phyloP scores from a whole-genome alignment of 1,140 invertebrate genomes.

The Helicorthomorpha holstii region DNA sequence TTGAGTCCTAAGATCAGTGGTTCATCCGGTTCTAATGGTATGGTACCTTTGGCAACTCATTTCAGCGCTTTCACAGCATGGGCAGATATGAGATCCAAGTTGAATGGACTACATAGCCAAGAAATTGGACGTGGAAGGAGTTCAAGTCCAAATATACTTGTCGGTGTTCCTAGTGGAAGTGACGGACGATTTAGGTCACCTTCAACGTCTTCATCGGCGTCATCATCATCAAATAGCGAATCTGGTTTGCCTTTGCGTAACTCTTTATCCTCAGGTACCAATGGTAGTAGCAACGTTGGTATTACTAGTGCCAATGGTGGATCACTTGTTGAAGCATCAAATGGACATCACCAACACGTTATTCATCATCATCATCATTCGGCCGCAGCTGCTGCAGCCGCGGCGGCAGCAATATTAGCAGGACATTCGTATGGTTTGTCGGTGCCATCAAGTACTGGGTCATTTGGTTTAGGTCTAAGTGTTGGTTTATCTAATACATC shows the following conservation, averaged over 20 bases:
- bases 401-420: too few relatives aligned
- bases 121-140: too few relatives aligned
- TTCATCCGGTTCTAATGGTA: not conserved
- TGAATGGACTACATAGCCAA: too few relatives aligned
- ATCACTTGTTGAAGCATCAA: not conserved
- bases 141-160: constrained; percentile 4
- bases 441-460: not conserved
- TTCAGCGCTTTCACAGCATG: constrained; percentile 6
- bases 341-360: not conserved
- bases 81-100: not conserved
- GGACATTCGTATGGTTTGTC: not conserved
- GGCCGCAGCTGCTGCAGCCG: not conserved
- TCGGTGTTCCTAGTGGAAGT: not conserved
- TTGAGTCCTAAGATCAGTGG: not conserved
- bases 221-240: not conserved
- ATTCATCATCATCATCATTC: not conserved
- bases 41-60: constrained; percentile 1
- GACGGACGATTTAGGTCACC: too few relatives aligned
- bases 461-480: not conserved
- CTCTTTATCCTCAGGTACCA: too few relatives aligned
- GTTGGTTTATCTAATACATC: not conserved
- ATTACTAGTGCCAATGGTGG: not conserved
- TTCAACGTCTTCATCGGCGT: too few relatives aligned
- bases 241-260: too few relatives aligned
- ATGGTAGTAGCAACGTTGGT: not conserved